Base-by-base conservation (phyloP, 1,140 invertebrate genomes). In the Hypsibius dujardini region DNA sequence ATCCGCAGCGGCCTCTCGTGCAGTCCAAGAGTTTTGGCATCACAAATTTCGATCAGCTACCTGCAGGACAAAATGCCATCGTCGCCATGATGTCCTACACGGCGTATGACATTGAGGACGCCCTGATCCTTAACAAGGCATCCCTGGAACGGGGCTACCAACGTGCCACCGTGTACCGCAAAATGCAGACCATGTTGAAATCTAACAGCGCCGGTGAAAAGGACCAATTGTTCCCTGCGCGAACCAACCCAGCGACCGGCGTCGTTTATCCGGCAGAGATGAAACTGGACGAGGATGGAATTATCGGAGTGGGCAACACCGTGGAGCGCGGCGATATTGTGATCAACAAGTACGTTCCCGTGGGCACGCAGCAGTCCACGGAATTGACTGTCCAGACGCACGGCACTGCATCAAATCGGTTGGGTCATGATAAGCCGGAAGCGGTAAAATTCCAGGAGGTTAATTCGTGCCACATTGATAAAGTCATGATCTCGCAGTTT, bases 51-150 rank as follows among this genome's bases (percentile, higher is more conserved):
- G 92, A 99, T 78, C 92, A 97, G 79, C 78, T 99, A 46, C 95
- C 96, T 0, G 96, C 96, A 69, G 96, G 96, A n/a, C 94, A 98
- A 77, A 99, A 99, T 83, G 94, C 95, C 0, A 96, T 88, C 0
- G 91, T 99, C 3, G 95, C 95, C 59, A 95, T 99, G 0, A 98
- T 99, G 95, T 96, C 91, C 74, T 99, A 96, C 81, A 94, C 90
- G 76, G 95, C 95, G 0, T 99, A 97, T 77, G 96, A 99, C 81
- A 98, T 99, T 75, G 96, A 99, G 82, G 96, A 99, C 80, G 95
- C 96, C 0, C 80, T 98, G 1, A 89, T 99, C 74, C 81, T 99
- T 1, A 99, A 99, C 76, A 95, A 95, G 81, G 90, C 94, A 0
- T 97, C 95, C 0, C 85, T 99, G 47, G 95, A 99, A 80, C 84